These are phyloP conservation scores for Ciona savignyi DNA, from an alignment of 23 tunicate species.

Conservation along the genomic window DNA sequence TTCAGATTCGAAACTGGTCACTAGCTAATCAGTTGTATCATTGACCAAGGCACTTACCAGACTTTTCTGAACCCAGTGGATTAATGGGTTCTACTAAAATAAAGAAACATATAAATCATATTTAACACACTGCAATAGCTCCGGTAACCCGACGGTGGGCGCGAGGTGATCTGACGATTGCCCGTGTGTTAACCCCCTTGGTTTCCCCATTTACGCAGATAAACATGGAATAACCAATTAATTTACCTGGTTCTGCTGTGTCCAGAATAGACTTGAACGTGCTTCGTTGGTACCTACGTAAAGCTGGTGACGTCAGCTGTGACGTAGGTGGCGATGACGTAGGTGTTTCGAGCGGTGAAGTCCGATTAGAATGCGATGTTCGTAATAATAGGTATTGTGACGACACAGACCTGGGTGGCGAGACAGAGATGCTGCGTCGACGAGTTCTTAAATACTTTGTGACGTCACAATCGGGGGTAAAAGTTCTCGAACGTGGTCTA, in stretches of 20 bases:
- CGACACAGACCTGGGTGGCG: constrained; percentile 31
- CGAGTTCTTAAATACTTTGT: constrained; percentile 1
- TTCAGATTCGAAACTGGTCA: too few species aligned
- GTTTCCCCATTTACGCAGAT: too few species aligned
- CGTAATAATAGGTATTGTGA: neutral
- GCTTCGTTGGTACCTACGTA: constrained; percentile 27
- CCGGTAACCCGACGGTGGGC: too few species aligned
- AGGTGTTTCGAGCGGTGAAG: constrained; percentile 22
- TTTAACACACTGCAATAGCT: too few species aligned
- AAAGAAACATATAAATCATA: too few species aligned
- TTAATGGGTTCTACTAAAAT: too few species aligned
- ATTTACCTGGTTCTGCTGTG: neutral
- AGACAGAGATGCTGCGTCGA: constrained; percentile 36
- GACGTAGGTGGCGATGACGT: constrained; percentile 21
- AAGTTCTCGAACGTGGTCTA: constrained; percentile 14
- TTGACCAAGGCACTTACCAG: too few species aligned
- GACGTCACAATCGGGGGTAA: neutral
- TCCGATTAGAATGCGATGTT: neutral
- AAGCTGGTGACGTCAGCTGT: constrained; percentile 18
- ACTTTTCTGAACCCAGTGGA: too few species aligned
- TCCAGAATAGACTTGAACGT: constrained; percentile 34
- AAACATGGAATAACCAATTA: too few species aligned
- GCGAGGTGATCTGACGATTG: too few species aligned
- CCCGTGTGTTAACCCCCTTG: too few species aligned
- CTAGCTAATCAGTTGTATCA: too few species aligned